Conservation (phyloP, 2,797 vertebrate genomes). For the Enteromius thamalakanensis region DNA sequence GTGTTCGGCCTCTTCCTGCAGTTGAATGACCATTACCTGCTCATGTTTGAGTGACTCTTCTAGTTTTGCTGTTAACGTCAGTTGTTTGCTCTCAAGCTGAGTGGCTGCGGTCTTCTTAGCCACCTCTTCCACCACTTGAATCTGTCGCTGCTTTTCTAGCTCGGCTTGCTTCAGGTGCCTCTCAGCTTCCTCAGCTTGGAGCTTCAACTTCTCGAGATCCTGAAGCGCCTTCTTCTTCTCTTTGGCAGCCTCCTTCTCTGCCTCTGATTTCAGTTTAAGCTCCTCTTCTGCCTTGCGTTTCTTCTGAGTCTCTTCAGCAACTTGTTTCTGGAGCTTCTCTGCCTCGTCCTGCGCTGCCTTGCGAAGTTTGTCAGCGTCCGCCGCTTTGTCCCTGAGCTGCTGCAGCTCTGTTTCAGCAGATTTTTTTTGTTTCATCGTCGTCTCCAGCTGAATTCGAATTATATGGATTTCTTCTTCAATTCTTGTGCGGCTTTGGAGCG, state of each 20-base stretch:
- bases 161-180: constrained; percentile 90
- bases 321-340: constrained; percentile 89
- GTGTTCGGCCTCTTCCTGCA: constrained; percentile 89
- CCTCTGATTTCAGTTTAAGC: constrained; percentile 86
- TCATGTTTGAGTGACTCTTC: constrained; percentile 91
- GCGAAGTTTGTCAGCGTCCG: constrained; percentile 87
- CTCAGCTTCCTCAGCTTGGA: constrained; percentile 92
- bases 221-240: constrained; percentile 92
- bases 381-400: constrained; percentile 79
- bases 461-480: constrained; percentile 94
- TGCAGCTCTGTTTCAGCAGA: constrained; percentile 83
- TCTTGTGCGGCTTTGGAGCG: constrained; percentile 81
- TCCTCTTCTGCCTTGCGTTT: constrained; percentile 92
- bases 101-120: constrained; percentile 84
- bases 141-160: constrained; percentile 87
- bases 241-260: constrained; percentile 88
- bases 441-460: constrained; percentile 88
- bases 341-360: constrained; percentile 90
- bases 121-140: constrained; percentile 87
- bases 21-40: constrained; percentile 84
- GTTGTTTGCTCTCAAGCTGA: constrained; percentile 83
- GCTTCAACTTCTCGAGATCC: constrained; percentile 86
- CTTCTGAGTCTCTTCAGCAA: constrained; percentile 90
- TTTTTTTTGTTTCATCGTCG: constrained; percentile 82
- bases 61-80: constrained; percentile 82